phyloP scores from a whole-genome alignment of 1,140 invertebrate species.

The Drosophila simulans region DNA sequence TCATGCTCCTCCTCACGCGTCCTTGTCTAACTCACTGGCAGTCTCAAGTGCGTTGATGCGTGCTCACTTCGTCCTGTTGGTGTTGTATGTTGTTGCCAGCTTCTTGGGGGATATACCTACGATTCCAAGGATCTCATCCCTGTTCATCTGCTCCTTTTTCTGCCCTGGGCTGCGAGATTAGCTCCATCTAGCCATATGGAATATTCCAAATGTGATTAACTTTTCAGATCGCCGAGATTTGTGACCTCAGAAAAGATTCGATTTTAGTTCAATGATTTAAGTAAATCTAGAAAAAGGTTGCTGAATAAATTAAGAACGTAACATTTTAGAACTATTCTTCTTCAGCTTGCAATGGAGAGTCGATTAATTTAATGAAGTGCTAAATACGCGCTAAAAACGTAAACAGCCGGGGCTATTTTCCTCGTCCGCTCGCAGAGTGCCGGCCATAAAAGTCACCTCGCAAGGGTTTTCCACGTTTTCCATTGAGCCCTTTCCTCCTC shows the following conservation, averaged over 20 bases:
- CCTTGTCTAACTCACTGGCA: constrained; percentile 28
- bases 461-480: constrained; percentile 17
- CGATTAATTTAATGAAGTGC: constrained; percentile 4
- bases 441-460: constrained; percentile 5
- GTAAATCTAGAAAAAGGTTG: background rate
- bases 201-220: constrained; percentile 51
- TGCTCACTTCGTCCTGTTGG: constrained; percentile 17
- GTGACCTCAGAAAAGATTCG: background rate
- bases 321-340: no score
- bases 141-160: background rate
- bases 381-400: constrained; percentile 1
- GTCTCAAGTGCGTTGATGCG: constrained; percentile 58
- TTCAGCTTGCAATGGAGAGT: background rate
- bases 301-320: no score
- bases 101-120: constrained; percentile 27
- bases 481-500: constrained; percentile 4
- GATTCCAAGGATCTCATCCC: constrained; percentile 9
- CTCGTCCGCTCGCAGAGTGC: background rate
- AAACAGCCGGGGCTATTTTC: background rate
- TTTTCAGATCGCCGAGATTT: constrained; percentile 32
- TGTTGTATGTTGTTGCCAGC: constrained; percentile 7
- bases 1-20: constrained; percentile 14
- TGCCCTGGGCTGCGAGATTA: constrained; percentile 14
- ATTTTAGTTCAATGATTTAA: background rate
- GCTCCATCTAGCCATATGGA: constrained; percentile 37